Base-by-base conservation (phyloP, 2,797 vertebrate genomes). In the Enteromius thamalakanensis region DNA sequence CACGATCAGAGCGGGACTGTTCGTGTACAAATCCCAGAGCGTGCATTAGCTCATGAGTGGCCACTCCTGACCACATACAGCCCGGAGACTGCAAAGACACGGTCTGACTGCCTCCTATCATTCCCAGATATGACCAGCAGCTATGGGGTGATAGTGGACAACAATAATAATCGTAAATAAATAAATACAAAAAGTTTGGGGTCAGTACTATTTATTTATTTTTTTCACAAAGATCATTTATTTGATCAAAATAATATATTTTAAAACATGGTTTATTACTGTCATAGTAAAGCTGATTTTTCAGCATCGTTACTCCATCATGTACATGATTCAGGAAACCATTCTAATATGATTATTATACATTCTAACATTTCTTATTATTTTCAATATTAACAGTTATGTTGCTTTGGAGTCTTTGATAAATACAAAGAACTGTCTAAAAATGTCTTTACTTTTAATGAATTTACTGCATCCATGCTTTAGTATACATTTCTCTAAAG, bases 111-210 rank as follows among this genome's bases (percentile, higher is more conserved):
- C 96, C 95, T 84, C 96, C 95, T 0, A 92, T 94, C 91, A 90
- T 95, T 26, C 96, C 96, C 79, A 97, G 90, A 85, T 94, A 93
- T 0, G 96, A 96, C 96, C 96, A 97, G 93, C 96, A 97, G n/a
- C 96, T 97, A 90, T 4, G 12, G 42, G 72, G 11, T 8, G 9
- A 15, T 3, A 83, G 72, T 40, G 64, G 58, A 86, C 15, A 29
- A 84, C 19, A 29, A 68, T 23, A 6, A 42, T 6, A 37, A 26
- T 76, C 3, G 0, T 78, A n/a, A 51, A 47, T 12, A 17, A 6
- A 37, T 49, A 15, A 42, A 58, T 12, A 1, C 17, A 62, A 23
- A 71, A 51, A 51, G 49, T 6, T 6, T 12, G 6, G 4, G 26
- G 23, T 29, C 58, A 29, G 58, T 62, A 15, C 53, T 4, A 23